These are phyloP conservation scores for Xiphophorus couchianus DNA, from an alignment of 2,113 vertebrate genomes.

Conservation along the genomic window DNA sequence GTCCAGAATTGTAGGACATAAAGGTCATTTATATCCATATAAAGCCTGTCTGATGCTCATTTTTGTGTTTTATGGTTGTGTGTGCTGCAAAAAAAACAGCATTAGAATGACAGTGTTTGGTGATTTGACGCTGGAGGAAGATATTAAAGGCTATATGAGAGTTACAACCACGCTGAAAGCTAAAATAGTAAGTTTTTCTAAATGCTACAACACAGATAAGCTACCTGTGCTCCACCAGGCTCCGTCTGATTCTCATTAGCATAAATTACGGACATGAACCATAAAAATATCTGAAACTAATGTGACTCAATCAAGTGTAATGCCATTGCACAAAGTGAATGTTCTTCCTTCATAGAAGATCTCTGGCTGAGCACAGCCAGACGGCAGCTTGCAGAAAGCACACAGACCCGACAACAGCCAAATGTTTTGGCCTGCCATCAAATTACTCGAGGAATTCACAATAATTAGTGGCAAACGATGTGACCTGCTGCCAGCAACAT, in stretches of 20 bases:
- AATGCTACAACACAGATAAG: too few species aligned
- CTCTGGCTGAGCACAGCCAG: slow-evolving; percentile 21
- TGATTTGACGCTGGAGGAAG: too few species aligned
- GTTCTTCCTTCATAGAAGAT: slow-evolving; percentile 8
- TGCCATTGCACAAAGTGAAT: neutral
- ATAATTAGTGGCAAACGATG: slow-evolving; percentile 32
- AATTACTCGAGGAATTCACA: slow-evolving; percentile 41
- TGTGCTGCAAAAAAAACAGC: too few species aligned
- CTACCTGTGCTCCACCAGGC: too few species aligned
- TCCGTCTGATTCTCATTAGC: neutral
- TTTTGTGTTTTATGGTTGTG: too few species aligned
- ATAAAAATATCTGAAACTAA: neutral
- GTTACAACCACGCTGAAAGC: too few species aligned
- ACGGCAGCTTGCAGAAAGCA: slow-evolving; percentile 36
- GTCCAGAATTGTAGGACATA: neutral
- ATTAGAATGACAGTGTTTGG: too few species aligned
- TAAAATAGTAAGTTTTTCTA: too few species aligned
- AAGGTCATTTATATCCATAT: neutral
- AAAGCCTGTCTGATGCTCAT: too few species aligned
- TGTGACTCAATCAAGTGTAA: neutral
- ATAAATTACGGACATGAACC: neutral
- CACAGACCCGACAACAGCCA: slow-evolving; percentile 24
- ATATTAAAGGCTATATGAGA: too few species aligned
- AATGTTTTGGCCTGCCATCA: slow-evolving; percentile 35
- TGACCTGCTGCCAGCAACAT: slow-evolving; percentile 29